Percentiles rank a stretch among this genome's conserved stretches.
Conservation (phyloP, 2,888 invertebrate genomes). For the Drosophila hawaiiensis region DNA sequence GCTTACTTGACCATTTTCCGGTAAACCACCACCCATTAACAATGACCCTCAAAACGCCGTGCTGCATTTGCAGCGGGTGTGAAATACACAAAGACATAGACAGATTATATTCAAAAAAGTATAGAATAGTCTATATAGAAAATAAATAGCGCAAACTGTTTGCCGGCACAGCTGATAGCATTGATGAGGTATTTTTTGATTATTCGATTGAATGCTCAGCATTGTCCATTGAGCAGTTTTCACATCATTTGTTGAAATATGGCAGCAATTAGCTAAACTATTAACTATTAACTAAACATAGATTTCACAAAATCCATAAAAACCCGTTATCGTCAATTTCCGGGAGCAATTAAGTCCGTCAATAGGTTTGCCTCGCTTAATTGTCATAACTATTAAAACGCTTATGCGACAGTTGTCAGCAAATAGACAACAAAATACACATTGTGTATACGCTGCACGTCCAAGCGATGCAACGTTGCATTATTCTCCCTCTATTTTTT, state of each 20-base stretch:
- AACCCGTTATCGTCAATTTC: constrained; percentile 13
- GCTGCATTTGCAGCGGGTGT: neutral
- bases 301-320: constrained; percentile 30
- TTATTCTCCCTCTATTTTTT: neutral
- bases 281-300: neutral
- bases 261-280: neutral
- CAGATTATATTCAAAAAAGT: constrained; percentile 11
- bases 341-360: constrained; percentile 25
- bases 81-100: neutral
- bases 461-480: constrained; percentile 12
- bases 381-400: constrained; percentile 35
- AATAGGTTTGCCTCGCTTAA: constrained; percentile 9
- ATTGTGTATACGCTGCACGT: constrained; percentile 36
- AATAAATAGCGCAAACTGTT: neutral
- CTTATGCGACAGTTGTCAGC: constrained; percentile 4
- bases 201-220: constrained; percentile 6
- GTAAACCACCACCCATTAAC: neutral
- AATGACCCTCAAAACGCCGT: constrained; percentile 31
- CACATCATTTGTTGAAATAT: constrained; percentile 1
- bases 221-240: neutral
- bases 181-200: constrained; percentile 18
- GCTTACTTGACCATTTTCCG: neutral
- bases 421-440: constrained; percentile 10
- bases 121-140: neutral
- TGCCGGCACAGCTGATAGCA: constrained; percentile 6